Base-by-base conservation (phyloP, 2,888 invertebrate species). In the Philonicus albiceps region DNA sequence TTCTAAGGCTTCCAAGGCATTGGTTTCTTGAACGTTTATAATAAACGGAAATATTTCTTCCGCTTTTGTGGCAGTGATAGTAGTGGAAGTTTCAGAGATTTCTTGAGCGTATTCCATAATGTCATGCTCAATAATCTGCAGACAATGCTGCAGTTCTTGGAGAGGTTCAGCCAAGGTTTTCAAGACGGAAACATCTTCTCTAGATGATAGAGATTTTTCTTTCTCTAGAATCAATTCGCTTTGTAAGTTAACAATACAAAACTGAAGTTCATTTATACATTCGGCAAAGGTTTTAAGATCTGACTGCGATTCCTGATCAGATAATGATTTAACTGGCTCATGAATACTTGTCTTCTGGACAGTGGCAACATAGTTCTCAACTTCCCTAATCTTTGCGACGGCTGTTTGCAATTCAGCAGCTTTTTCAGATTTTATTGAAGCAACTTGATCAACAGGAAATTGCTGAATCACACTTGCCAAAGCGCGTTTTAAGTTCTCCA, bases 311-410 rank as follows among this genome's bases (percentile, higher is more conserved):
- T 76, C 37, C 34, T 53, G 13, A 4, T 55, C n/a, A 11, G 55
- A 75, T 11, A 76, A 22, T 1, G 91, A 89, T 19, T 89, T 89
- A 0, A 90, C 88, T 2, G 90, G 90, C 73, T 93, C 92, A 5
- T 90, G 87, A 11, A 91, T 73, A 2, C 90, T 89, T 2, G 91
- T 90, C 87, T 92, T 91, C 49, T 92, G 91, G 6, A 92, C 90
- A 49, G 91, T 89, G 1, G 92, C 91, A 55, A 93, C 91, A 27
- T 90, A 92, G 72, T 90, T 90, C 72, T 92, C 90, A 16, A 93
- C 88, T 13, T 92, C 91, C 64, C 92, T 90, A 75, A 93, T 89
- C 84, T 93, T 92, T 7, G 91, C 88, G 0, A 92, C 89, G 6
- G 92, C 89, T 1, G 89, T 90, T 75, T 90, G 89, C 0, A 92